Conservation (phyloP, 2,888 invertebrate genomes). For the Biston stratarius region DNA sequence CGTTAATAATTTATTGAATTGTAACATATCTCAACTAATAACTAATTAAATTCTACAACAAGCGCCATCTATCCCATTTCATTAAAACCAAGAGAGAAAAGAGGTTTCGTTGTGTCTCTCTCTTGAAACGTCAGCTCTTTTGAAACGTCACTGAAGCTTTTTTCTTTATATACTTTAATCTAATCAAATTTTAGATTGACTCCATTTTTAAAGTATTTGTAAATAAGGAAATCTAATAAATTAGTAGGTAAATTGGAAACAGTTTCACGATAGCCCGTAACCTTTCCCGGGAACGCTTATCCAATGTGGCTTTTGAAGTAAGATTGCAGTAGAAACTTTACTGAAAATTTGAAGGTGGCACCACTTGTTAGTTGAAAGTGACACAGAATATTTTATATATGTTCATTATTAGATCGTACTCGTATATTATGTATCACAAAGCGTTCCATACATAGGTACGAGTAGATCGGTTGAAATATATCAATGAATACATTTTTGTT, state of each 20-base stretch:
- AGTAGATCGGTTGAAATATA: too few species aligned
- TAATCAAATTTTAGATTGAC: too few species aligned
- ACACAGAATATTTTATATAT: too few species aligned
- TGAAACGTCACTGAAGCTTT: neutral
- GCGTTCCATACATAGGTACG: too few species aligned
- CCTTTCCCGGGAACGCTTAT: neutral
- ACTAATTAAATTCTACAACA: neutral
- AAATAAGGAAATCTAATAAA: too few species aligned
- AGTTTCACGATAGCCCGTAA: neutral
- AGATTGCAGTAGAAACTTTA: neutral
- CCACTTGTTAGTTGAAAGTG: neutral
- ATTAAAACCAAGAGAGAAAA: conserved; percentile 1
- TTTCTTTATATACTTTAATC: neutral
- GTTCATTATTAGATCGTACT: too few species aligned
- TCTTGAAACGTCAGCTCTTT: neutral
- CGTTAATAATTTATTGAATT: too few species aligned
- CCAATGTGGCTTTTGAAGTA: neutral
- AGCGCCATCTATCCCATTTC: conserved; percentile 11
- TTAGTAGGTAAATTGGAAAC: too few species aligned
- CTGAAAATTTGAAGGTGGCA: conserved; percentile 30
- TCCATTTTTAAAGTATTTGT: too few species aligned
- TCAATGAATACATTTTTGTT: too few species aligned
- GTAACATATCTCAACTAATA: too few species aligned
- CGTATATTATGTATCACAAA: too few species aligned
- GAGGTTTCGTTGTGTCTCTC: neutral